These are phyloP conservation scores for Odontamblyopus rebecca DNA, from an alignment of 2,797 vertebrate genomes.

Conservation along the genomic window DNA sequence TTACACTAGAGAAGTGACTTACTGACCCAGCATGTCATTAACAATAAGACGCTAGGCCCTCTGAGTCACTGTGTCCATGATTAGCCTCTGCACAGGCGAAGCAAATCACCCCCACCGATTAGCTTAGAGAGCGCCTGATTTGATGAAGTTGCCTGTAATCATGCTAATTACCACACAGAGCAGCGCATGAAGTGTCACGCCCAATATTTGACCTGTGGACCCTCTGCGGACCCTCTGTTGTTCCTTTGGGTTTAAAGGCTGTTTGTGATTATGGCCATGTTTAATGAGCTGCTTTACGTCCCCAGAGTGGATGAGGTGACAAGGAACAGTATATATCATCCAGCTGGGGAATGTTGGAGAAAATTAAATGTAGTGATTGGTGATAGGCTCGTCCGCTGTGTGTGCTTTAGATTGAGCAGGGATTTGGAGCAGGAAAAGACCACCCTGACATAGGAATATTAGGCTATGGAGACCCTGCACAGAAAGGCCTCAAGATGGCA, in stretches of 20 bases:
- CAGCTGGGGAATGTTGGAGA: background rate
- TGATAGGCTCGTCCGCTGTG: background rate
- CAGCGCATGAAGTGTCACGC: background rate
- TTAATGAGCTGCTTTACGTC: background rate
- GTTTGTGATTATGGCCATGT: background rate
- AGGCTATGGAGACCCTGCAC: background rate
- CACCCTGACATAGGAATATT: background rate
- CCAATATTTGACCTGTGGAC: background rate
- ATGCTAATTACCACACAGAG: slow-evolving; percentile 30
- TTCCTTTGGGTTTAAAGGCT: background rate
- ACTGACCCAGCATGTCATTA: too few species aligned
- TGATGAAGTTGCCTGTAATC: slow-evolving; percentile 23
- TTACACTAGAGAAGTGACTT: too few species aligned
- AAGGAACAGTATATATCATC: background rate
- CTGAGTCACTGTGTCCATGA: too few species aligned
- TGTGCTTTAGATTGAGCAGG: background rate
- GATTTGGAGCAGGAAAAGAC: background rate
- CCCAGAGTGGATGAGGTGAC: background rate
- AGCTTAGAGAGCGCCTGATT: slow-evolving; percentile 11
- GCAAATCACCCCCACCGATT: slow-evolving; percentile 12
- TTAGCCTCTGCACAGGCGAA: background rate
- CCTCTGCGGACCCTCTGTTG: background rate
- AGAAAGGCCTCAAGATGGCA: background rate
- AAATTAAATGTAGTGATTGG: background rate
- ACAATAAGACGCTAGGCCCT: too few species aligned